Percentiles rank a stretch among this genome's conserved stretches.
These are phyloP conservation scores for Subanguina moxae DNA, from an alignment of 1,140 invertebrate genomes.

Conservation along the genomic window DNA sequence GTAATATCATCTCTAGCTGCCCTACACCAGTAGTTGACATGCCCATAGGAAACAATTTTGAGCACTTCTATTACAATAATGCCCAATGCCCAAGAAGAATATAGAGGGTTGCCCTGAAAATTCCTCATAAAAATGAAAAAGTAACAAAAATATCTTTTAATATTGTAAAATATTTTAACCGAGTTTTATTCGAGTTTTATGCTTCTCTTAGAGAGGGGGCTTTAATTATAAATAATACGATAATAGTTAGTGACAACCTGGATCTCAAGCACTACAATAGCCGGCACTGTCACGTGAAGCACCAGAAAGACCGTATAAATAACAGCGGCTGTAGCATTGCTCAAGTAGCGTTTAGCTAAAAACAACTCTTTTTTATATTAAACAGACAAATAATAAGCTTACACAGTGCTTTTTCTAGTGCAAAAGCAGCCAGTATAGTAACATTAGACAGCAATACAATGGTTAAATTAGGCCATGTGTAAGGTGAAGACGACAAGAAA, in stretches of 20 bases:
- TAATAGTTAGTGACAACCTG: conserved; percentile 1
- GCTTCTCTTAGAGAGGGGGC: no score
- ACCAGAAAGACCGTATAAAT: conserved; percentile 29
- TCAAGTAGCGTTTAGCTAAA: conserved; percentile 53
- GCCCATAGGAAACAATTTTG: conserved; percentile 91
- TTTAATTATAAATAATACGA: no score
- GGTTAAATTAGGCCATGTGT: conserved; percentile 67
- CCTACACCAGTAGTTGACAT: conserved; percentile 92
- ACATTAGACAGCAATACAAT: conserved; percentile 71
- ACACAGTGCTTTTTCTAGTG: conserved; percentile 80
- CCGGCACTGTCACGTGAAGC: not conserved
- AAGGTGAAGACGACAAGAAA: conserved; percentile 72
- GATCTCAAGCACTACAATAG: not conserved
- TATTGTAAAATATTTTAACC: not conserved
- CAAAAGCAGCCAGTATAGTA: conserved; percentile 72
- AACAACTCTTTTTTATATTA: conserved; percentile 49
- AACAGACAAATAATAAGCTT: conserved; percentile 62
- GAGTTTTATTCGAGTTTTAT: no score
- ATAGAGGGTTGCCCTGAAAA: conserved; percentile 47
- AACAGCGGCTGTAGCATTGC: conserved; percentile 56
- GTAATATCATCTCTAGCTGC: conserved; percentile 24
- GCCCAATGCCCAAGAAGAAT: conserved; percentile 65
- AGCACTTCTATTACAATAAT: conserved; percentile 83
- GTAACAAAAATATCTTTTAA: not conserved
- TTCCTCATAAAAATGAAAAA: not conserved